Evolutionary conservation across 2,888 invertebrate species (phyloP), one percentile per base, ranked within the genome.

Genomic region (Salpingus planirostris): DNA sequence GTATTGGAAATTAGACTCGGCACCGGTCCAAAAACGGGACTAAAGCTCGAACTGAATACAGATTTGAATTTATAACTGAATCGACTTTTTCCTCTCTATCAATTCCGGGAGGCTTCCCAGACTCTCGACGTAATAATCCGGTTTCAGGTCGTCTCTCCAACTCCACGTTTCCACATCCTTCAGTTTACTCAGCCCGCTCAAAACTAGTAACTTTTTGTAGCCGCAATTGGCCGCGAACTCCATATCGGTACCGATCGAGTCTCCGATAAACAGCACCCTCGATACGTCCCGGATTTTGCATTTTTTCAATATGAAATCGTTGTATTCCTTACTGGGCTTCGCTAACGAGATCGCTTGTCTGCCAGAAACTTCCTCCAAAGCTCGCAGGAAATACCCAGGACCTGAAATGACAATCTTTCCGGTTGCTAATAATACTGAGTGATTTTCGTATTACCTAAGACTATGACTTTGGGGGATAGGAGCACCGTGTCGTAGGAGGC

Each of bases 201-300:
- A 65, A 0, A 90, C 82, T 13, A 88, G 60, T 13, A 89, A 59
- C 0, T 87, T 85, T 51, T 75, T 71, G 56, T 85, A 76, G 0
- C 84, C 84, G 42, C 74, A 74, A 5, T 69, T 65, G 29, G 71
- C 76, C 0, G 83, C 90, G 46, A 89, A 74, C 0, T 71, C 69
- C 15, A 91, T 75, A 59, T 91, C 90, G 49, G 5, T 10, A 25
- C 13, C 5, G 5, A 25, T n/a, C 11, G 23, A 12, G 13, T 26
- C 13, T 11, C 26, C 26, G 6, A 26, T 13, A 12, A 13, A 26
- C 3, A 26, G 11, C 4, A 83, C 78, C 36, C 79, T 67, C 13
- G 67, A 64, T 0, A 83, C 73, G 42, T 83, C 69, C 0, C 58
- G 57, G 11, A 83, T 68, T 0, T 73, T 69, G 28, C 77, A 74